These are phyloP conservation scores for Tortrix viridana DNA, from an alignment of 2,888 invertebrate genomes.

Conservation along the genomic window DNA sequence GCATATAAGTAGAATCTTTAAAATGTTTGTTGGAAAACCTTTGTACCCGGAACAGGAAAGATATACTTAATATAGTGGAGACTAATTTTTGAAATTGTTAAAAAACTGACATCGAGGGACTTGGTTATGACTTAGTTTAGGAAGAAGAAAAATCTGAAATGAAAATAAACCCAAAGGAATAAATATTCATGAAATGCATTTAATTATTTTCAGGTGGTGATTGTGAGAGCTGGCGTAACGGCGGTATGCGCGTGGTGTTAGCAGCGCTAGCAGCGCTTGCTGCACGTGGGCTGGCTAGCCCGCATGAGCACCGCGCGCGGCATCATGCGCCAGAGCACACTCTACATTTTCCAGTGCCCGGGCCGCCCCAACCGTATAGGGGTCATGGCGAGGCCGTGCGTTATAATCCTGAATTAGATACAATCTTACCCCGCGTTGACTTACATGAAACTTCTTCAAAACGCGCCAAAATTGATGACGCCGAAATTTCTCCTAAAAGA, in stretches of 20 bases:
- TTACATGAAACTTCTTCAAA: conserved; percentile 76
- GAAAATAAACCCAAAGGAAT: too few species aligned
- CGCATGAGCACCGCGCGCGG: conserved; percentile 80
- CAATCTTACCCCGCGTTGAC: conserved; percentile 75
- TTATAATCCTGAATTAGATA: conserved; percentile 82
- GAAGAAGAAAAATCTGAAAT: too few species aligned
- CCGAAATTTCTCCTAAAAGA: conserved; percentile 71
- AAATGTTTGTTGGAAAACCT: too few species aligned
- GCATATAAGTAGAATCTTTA: too few species aligned
- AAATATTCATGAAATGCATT: neutral
- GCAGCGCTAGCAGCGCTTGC: conserved; percentile 78
- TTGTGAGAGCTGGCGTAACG: conserved; percentile 69
- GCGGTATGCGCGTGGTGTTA: conserved; percentile 81
- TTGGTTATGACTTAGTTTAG: too few species aligned
- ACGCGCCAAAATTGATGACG: conserved; percentile 65
- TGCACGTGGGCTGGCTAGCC: conserved; percentile 75
- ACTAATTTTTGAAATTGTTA: too few species aligned
- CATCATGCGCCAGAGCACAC: conserved; percentile 78
- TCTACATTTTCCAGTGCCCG: conserved; percentile 67
- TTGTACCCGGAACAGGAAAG: too few species aligned
- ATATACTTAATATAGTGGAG: too few species aligned
- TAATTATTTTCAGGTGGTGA: conserved; percentile 68
- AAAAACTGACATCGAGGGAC: too few species aligned
- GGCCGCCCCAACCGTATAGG: conserved; percentile 76
- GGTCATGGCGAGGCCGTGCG: conserved; percentile 84